These are phyloP conservation scores for Crioceris asparagi DNA, from an alignment of 2,888 invertebrate genomes.

Conservation along the genomic window DNA sequence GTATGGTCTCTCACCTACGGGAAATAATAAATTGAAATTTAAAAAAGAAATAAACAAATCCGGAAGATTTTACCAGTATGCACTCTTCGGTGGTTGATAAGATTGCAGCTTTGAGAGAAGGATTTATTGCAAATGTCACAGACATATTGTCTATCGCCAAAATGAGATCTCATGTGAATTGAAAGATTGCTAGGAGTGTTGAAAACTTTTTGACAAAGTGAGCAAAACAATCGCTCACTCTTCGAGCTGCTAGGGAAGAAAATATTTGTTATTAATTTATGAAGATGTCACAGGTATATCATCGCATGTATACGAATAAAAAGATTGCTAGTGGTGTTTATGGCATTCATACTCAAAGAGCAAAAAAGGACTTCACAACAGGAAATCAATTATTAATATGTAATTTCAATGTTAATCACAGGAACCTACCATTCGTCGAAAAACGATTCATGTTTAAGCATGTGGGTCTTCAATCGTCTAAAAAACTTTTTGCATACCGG, in stretches of 20 bases:
- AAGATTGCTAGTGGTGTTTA: too few species aligned
- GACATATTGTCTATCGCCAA: conserved; percentile 33
- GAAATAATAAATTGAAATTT: too few species aligned
- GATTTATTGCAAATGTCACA: conserved; percentile 35
- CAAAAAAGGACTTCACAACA: too few species aligned
- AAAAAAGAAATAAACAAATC: too few species aligned
- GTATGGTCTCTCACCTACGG: conserved; percentile 33
- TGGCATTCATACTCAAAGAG: too few species aligned
- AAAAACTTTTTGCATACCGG: conserved; percentile 36
- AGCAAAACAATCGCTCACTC: conserved; percentile 29
- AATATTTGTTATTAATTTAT: not conserved
- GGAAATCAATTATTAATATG: too few species aligned
- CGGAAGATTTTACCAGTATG: conserved; percentile 30
- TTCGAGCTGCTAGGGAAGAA: not conserved
- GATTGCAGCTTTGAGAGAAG: conserved; percentile 36
- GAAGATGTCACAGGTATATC: too few species aligned
- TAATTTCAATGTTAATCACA: too few species aligned
- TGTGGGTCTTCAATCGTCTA: conserved; percentile 39
- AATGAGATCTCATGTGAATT: conserved; percentile 36
- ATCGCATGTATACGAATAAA: too few species aligned
- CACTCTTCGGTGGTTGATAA: conserved; percentile 36
- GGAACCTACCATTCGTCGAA: too few species aligned
- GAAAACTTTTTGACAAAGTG: conserved; percentile 29
- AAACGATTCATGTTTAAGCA: conserved; percentile 39
- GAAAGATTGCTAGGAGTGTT: conserved; percentile 33